Evolutionary conservation across 2,113 vertebrate species (phyloP).

Genomic region (Promerops cafer): DNA sequence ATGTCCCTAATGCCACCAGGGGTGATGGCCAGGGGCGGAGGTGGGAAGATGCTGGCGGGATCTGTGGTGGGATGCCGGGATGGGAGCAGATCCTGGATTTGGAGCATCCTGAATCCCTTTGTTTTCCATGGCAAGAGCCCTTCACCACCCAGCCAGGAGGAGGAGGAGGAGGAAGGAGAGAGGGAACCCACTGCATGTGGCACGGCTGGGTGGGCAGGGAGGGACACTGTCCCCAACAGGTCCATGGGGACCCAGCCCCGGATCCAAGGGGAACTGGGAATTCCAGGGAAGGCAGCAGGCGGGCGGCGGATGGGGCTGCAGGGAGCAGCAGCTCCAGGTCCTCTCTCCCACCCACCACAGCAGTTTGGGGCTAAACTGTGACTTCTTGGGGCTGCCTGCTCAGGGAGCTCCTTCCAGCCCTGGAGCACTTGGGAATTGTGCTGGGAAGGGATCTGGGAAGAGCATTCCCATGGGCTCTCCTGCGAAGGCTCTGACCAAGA

Average conservation of each 20-base stretch:
- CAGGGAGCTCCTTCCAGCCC: background rate
- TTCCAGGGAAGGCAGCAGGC: background rate
- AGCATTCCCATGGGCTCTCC: background rate
- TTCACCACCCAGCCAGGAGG: background rate
- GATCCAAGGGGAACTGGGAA: background rate
- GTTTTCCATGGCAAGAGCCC: background rate
- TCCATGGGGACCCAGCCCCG: accelerated
- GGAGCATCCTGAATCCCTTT: background rate
- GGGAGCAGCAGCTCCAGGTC: background rate
- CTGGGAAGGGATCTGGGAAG: background rate
- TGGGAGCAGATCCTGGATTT: background rate
- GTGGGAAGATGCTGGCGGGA: accelerated
- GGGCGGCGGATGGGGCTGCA: background rate
- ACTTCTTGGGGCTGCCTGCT: background rate
- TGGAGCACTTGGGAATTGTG: background rate
- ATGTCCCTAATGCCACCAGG: accelerated
- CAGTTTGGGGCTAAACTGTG: background rate
- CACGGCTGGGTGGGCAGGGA: background rate
- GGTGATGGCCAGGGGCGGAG: accelerated
- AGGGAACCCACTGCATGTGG: accelerated
- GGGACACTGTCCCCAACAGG: accelerated
- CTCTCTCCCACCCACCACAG: background rate
- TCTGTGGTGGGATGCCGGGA: background rate
- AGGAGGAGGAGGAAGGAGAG: background rate
- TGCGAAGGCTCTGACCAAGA: background rate